Conservation (phyloP, 2,113 vertebrate species). For the Gadus chalcogrammus region DNA sequence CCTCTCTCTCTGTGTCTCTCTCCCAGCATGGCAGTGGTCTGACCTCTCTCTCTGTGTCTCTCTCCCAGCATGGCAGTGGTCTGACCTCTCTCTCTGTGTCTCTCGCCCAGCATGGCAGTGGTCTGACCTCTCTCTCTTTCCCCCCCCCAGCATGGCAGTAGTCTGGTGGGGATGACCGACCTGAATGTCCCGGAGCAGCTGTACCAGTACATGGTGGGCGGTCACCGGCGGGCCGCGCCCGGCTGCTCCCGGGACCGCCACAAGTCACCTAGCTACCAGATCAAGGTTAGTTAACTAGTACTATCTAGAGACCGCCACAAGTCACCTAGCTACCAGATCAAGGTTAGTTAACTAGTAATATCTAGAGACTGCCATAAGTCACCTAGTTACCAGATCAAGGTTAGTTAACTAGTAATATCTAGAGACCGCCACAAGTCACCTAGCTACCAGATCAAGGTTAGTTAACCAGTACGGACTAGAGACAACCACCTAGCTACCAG, state of each 20-base stretch:
- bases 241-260: conserved; percentile 92
- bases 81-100: too few relatives aligned
- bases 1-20: too few relatives aligned
- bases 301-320: conserved; percentile 65
- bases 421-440: conserved; percentile 96
- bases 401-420: conserved; percentile 44
- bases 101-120: too few relatives aligned
- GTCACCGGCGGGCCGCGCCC: conserved; percentile 85
- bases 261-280: conserved; percentile 97
- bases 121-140: too few relatives aligned
- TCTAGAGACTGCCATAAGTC: too few relatives aligned
- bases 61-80: too few relatives aligned
- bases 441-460: conserved; percentile 96
- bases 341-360: too few relatives aligned
- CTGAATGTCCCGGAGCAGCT: conserved; percentile 96
- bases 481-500: too few relatives aligned
- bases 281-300: conserved; percentile 77
- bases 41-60: too few relatives aligned
- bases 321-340: conserved; percentile 33
- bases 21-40: too few relatives aligned
- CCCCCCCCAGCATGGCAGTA: conserved; percentile 89
- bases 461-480: too few relatives aligned
- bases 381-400: too few relatives aligned
- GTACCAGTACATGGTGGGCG: conserved; percentile 99
- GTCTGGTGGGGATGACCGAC: conserved; percentile 96